Evolutionary conservation across 2,888 invertebrate species (phyloP), one percentile per base, ranked within the genome.

Genomic region (Serripes groenlandicus): DNA sequence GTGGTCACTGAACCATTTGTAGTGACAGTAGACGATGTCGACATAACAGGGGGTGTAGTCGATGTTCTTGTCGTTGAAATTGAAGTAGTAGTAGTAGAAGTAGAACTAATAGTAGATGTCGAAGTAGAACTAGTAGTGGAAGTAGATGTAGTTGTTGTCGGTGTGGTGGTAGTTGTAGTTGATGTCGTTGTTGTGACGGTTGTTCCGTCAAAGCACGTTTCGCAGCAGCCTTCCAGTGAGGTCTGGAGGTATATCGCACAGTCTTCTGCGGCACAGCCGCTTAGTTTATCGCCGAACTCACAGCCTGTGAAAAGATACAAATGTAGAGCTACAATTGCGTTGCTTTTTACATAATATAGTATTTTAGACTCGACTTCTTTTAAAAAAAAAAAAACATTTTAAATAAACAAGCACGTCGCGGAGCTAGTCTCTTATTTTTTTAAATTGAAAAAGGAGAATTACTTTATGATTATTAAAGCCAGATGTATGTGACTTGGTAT

Each of bases 211-310:
- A 66, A 66, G 11, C 66, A 66, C 1, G 86, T 85, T 32, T 83
- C 83, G 71, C 88, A 88, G 54, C 88, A 88, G 0, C 76, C 68
- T 0, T 34, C 62, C 28, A 42, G 9, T 30, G 26, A 56, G 11
- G 56, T 56, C 7, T 30, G 60, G 28, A 30, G 28, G 37, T 86
- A 86, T 21, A 30, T 35, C 1, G 68, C 34, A 81, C 88, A 88
- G 42, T 68, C 18, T 1, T 26, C 42, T 3, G 66, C 75, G 0
- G n/a, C 28, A 54, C 91, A 91, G 54, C 88, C 89, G 0, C 72
- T 28, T 9, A 71, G 76, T 52, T 81, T 89, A 79, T 91, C 90
- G 0, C 91, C 91, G 66, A 79, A 91, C 69, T 88, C 85, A 81
- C 91, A 91, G 15, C 84, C 90, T 90, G 76, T 21, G 15, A 3